Base-by-base conservation (phyloP, 2,888 invertebrate genomes). In the Drosophila atripex region DNA sequence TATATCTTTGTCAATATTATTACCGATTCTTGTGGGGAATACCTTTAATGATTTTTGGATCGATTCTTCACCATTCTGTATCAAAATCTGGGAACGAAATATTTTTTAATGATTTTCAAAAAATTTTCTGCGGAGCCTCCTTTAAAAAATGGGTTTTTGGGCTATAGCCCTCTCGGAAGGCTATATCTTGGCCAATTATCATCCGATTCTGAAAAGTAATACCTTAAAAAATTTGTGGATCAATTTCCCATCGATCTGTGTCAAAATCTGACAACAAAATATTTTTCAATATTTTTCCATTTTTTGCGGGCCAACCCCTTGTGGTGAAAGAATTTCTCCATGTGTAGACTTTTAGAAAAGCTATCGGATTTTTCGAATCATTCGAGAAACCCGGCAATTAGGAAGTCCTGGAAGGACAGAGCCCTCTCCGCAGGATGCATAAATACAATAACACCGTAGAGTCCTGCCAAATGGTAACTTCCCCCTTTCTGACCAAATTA, bases 401-500 rank as follows among this genome's bases (percentile, higher is more conserved):
- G 12, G 16, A 41, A 28, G 23, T n/a, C 12, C 25, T 23, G 16
- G 39, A 30, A 30, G 53, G 28, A 18, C 25, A 25, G 3, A 7
- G 25, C 25, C 6, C 14, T 32, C 32, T 32, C 35, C 35, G 2
- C 35, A 35, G 35, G 35, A 35, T 14, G 35, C 35, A 35, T 14
- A 35, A 35, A n/a, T 14, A 35, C 35, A 35, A 35, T 14, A 14
- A 50, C 18, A 45, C 18, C 4, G 21, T 18, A 28, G 51, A 41
- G 23, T 28, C 12, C 21, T 14, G 25, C 16, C 39, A 41, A 57
- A 30, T 11, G 41, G n/a, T 41, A 46, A 3, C 9, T n/a, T 38
- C 23, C n/a, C 14, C n/a, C n/a, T 25, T 46, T 23, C 28, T 52
- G n/a, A 18, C 23, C 38, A 70, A 63, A 71, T 71, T 63, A 71